Base-by-base conservation (phyloP, 1,140 invertebrate genomes). In the Zophobas atratus region DNA sequence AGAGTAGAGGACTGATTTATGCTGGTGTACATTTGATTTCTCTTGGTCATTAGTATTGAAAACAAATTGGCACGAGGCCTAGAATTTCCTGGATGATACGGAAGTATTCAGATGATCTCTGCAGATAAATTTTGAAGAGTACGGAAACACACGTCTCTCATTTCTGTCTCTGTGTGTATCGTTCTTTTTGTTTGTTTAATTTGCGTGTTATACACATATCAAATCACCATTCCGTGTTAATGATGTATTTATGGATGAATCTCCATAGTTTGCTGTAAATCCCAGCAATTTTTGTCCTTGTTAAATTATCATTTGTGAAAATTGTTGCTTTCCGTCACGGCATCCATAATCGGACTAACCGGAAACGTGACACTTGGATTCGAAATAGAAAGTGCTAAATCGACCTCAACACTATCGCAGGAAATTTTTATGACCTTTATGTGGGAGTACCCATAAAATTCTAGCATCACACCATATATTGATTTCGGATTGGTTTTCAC, bases 11-110 rank as follows among this genome's bases (percentile, higher is more conserved):
- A 20, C 49, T 43, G 39, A 67, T 67, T 67, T 67, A 67, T 67
- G 41, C n/a, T 39, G 39, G 39, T 67, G 39, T 67, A 43, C 38
- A 39, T 67, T 43, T 67, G 60, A 67, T 67, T 67, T 67, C 60
- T 67, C 60, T 41, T 8, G 43, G 60, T 67, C 60, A 67, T 67
- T 67, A 67, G 60, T 67, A 67, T 67, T 67, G 60, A 67, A 67
- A 67, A 67, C 39, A 63, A 63, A 63, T 67, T 67, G 39, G 60
- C 4, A 43, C 33, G 60, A 6, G 32, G 41, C 38, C n/a, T 67
- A 1, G 43, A 32, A 67, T 67, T 67, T 67, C 41, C 20, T 56
- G 32, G 55, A 20, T 6, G n/a, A 20, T 20, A 20, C 20, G 20
- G 20, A 20, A 20, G 20, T 20, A 20, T 20, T 20, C 20, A 20